Percentiles rank a stretch among this genome's conserved stretches.
phyloP scores from a whole-genome alignment of 2,113 vertebrate species.

The Pogonocichla stellata region DNA sequence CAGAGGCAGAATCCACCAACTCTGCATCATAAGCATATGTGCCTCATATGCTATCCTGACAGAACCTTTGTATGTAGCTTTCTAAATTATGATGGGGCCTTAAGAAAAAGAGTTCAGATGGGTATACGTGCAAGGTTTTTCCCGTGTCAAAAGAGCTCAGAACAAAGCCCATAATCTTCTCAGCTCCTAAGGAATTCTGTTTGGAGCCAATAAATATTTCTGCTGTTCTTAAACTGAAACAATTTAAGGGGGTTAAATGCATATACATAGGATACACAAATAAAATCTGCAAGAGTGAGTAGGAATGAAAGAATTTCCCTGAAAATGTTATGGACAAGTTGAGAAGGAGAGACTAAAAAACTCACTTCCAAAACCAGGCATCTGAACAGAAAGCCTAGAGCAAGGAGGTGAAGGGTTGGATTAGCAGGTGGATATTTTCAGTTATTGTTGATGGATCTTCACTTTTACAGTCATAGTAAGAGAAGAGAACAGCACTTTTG shows the following conservation, averaged over 20 bases:
- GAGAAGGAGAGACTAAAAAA: not conserved
- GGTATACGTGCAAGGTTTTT: not conserved
- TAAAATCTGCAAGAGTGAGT: not conserved
- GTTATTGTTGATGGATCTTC: not conserved
- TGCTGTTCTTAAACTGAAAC: not conserved
- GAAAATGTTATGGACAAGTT: not conserved
- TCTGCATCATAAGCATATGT: not conserved
- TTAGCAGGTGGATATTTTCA: not conserved
- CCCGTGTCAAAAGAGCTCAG: not conserved
- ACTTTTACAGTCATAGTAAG: not conserved
- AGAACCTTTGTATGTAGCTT: not conserved
- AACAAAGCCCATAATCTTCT: not conserved
- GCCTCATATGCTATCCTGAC: not conserved
- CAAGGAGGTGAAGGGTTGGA: not conserved
- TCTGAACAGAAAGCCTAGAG: not conserved
- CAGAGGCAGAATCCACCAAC: not conserved
- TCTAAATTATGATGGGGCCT: not conserved
- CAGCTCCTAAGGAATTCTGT: not conserved
- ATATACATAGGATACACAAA: not conserved
- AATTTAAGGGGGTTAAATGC: not conserved
- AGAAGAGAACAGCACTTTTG: not conserved
- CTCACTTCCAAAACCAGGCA: not conserved
- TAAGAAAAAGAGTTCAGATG: not conserved
- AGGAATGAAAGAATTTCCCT: not conserved
- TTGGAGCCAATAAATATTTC: not conserved